Evolutionary conservation across 2,113 vertebrate species (phyloP), one percentile per base, ranked within the genome.

Genomic region (Myxocyprinus asiaticus): DNA sequence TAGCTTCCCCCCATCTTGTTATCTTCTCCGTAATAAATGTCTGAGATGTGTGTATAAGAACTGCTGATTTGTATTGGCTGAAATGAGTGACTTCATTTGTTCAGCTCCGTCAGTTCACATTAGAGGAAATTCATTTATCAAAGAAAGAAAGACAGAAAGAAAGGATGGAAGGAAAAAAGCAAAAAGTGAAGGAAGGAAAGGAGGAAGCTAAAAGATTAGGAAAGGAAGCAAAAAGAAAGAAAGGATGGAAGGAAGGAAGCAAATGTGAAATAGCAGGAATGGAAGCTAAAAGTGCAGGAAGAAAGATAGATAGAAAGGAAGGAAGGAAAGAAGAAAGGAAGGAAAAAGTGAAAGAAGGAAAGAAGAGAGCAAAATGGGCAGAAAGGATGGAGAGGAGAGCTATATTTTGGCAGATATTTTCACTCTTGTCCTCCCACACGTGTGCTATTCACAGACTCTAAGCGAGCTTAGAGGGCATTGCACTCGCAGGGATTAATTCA

Each of bases 401-500:
- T 48, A 80, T 9, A 65, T 50, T 72, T 48, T 66, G 55, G 72
- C 44, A 67, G 59, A 59, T 77, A 9, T 68, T 17, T 67, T 48
- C 45, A 44, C 68, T 66, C 50, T 58, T 81, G 56, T 81, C 56
- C 82, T 77, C 67, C 74, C 63, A 81, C 48, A 42, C 74, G 77
- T 22, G 44, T 76, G 79, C 79, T 81, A 75, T 68, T 81, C 79
- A 66, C 50, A 63, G 69, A 73, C 58, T 62, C 64, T 72, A 45
- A 50, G 59, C 72, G 43, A 74, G 58, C 56, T 74, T 59, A 74
- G 53, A 76, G 64, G 67, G 72, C 62, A 59, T 33, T 69, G 72
- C 66, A 81, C 72, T 74, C 45, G 3, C 72, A 63, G 14, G 72
- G 79, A 68, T 75, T 74, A 48, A 67, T 76, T 81, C 79, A 69